Conservation (phyloP, 2,888 invertebrate genomes). For the Toxonevra muliebris region DNA sequence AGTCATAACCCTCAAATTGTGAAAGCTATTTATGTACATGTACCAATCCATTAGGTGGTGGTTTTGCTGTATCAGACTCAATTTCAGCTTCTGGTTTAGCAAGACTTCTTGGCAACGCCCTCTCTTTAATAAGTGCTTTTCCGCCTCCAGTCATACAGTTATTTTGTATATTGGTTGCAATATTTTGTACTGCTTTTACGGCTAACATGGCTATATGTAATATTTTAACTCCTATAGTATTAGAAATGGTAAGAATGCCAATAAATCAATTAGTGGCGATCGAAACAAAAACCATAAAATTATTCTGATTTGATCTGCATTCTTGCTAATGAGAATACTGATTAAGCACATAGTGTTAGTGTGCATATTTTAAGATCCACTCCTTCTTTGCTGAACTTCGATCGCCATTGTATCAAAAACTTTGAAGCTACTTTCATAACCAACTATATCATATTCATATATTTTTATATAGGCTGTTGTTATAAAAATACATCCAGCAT, state of each 20-base stretch:
- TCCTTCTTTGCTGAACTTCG: no score
- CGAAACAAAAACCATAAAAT: conserved; percentile 22
- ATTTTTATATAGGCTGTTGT: conserved; percentile 69
- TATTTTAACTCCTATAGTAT: conserved; percentile 81
- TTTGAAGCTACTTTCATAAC: no score
- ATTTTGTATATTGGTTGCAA: conserved; percentile 74
- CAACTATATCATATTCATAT: background rate
- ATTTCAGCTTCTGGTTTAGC: conserved; percentile 82
- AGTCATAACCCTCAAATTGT: conserved; percentile 43
- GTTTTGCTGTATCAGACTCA: conserved; percentile 87
- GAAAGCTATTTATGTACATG: background rate
- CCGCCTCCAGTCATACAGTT: conserved; percentile 71
- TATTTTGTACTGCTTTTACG: conserved; percentile 77
- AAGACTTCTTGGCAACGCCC: conserved; percentile 73
- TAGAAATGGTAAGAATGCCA: conserved; percentile 69
- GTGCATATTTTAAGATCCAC: background rate
- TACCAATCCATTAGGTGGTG: conserved; percentile 72
- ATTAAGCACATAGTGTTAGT: background rate
- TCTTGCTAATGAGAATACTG: background rate
- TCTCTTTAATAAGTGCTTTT: conserved; percentile 72
- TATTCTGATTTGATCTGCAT: background rate
- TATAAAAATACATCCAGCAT: conserved; percentile 80
- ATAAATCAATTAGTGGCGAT: no score
- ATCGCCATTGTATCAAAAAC: no score
- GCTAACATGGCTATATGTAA: conserved; percentile 89